Evolutionary conservation across 2,797 vertebrate genomes (phyloP), one percentile per base, ranked within the genome.

Genomic region (Alfaro cultratus): DNA sequence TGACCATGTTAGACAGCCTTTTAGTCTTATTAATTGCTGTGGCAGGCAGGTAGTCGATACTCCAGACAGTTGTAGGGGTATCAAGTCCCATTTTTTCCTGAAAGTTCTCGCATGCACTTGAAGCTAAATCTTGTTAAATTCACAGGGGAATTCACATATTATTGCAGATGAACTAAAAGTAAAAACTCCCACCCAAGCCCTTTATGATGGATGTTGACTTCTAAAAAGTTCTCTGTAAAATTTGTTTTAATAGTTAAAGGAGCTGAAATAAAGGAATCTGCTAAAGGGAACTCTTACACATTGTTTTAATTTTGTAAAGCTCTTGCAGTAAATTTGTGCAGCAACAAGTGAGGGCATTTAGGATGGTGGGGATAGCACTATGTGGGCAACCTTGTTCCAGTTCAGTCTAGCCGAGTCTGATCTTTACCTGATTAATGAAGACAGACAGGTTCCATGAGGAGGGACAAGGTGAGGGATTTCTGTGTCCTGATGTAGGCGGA

Each of bases 1-100:
- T 29, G 62, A 77, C 62, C 13, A 16, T 77, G 46, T 77, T 23
- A 68, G 62, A 49, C 45, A 68, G 47, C 75, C 62, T 68, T 77
- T 39, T 31, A 29, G 21, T 77, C 60, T 68, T 51, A 49, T 49
- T 68, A 68, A 68, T 23, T 68, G 34, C 46, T 77, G 7, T 68
- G 62, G 3, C 23, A 68, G 62, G 34, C 45, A 68, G 46, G 5
- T 51, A 77, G 75, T 77, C 75, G 10, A 77, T 77, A 77, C 39
- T 68, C 23, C 46, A 29, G 34, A 34, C 29, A 47, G 57, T 26
- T 67, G 43, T 76, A 43, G 29, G 45, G 34, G 45, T n/a, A 77
- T 62, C 39, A 16, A 34, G 21, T 34, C n/a, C 8, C 21, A 39
- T 62, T 60, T 71, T 62, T 62, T 45, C n/a, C 29, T 74, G 1